Conservation (phyloP, 2,113 vertebrate species). For the Nothobranchius kuhntae region DNA sequence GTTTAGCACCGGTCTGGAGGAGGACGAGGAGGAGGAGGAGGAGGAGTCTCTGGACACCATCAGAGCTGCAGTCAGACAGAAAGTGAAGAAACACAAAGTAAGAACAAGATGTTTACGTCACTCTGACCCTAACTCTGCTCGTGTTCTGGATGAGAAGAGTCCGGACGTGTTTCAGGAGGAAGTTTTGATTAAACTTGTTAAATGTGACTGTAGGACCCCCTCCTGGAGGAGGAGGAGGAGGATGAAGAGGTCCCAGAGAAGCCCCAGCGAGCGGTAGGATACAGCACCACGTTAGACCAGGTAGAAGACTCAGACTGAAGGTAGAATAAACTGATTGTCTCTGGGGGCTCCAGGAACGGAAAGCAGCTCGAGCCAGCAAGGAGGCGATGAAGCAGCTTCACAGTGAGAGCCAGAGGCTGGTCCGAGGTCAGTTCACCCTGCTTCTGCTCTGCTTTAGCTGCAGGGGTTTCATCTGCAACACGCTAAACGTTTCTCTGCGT, state of each 20-base stretch:
- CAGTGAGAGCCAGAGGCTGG: conserved; percentile 91
- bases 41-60: conserved; percentile 90
- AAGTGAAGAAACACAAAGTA: conserved; percentile 85
- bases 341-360: conserved; percentile 84
- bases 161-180: not conserved
- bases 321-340: too few relatives aligned
- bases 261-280: conserved; percentile 66
- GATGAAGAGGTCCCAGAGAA: conserved; percentile 55
- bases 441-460: not conserved
- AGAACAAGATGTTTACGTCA: not conserved
- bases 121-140: too few relatives aligned
- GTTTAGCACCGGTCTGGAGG: conserved; percentile 82
- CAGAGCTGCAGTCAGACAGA: conserved; percentile 83
- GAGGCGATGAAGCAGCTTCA: conserved; percentile 93
- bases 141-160: too few relatives aligned
- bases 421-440: conserved; percentile 85
- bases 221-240: conserved; percentile 40
- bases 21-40: conserved; percentile 78
- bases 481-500: not conserved
- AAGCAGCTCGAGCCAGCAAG: conserved; percentile 89
- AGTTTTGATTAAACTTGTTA: not conserved
- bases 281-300: not conserved
- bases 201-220: conserved; percentile 45
- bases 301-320: too few relatives aligned
- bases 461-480: not conserved